A percentile compares a stretch with the other conserved stretches of the same genome.
phyloP scores from a whole-genome alignment of 23 tunicate genomes.

The Trididemnum nubilum region DNA sequence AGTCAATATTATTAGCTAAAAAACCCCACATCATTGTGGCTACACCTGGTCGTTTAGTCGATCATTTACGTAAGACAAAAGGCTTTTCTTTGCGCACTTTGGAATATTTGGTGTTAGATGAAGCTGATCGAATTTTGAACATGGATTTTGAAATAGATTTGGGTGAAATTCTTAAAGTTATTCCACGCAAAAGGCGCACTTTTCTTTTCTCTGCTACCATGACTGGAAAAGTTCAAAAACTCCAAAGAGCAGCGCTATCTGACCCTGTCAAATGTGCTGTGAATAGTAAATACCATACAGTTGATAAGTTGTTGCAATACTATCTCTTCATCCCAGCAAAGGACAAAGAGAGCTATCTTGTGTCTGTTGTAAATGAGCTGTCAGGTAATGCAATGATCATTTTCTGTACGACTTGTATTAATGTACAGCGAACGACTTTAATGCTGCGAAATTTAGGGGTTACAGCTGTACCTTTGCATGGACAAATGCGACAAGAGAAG shows the following conservation, averaged over 20 bases:
- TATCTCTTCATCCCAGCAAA: constrained; percentile 87
- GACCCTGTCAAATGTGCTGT: constrained; percentile 92
- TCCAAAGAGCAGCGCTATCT: constrained; percentile 88
- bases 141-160: constrained; percentile 95
- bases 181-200: constrained; percentile 86
- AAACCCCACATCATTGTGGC: constrained; percentile 95
- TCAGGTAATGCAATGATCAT: constrained; percentile 86
- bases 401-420: constrained; percentile 82
- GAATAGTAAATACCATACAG: constrained; percentile 87
- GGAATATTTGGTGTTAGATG: constrained; percentile 83
- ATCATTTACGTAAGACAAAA: constrained; percentile 92
- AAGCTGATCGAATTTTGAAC: constrained; percentile 91
- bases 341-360: constrained; percentile 84
- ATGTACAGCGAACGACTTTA: constrained; percentile 68
- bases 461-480: constrained; percentile 85
- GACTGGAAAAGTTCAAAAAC: constrained; percentile 92
- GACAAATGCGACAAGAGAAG: constrained; percentile 93
- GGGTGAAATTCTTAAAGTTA: constrained; percentile 70
- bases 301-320: constrained; percentile 74
- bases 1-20: constrained; percentile 72
- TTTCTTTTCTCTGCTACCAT: constrained; percentile 94
- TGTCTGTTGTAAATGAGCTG: constrained; percentile 79
- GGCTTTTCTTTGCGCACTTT: constrained; percentile 81
- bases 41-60: constrained; percentile 92
- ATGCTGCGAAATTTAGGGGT: constrained; percentile 66